These are phyloP conservation scores for Sericinus montela DNA, from an alignment of 2,888 invertebrate species.

Conservation along the genomic window DNA sequence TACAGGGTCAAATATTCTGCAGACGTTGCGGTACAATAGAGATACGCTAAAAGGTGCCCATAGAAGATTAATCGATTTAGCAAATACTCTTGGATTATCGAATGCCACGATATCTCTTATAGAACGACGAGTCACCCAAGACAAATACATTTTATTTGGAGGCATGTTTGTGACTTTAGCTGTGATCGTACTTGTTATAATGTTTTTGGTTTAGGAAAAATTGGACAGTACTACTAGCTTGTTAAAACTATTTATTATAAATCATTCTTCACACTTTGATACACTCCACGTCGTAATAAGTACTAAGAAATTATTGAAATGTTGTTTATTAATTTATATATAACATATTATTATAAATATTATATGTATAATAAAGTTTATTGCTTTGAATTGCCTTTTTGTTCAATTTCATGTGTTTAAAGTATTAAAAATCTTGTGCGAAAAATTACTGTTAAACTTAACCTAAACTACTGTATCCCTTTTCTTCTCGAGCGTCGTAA, in stretches of 20 bases:
- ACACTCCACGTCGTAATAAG: neutral
- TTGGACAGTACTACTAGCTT: neutral
- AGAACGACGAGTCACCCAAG: conserved; percentile 91
- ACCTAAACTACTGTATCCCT: no score
- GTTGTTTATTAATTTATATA: no score
- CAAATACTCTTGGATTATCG: conserved; percentile 94
- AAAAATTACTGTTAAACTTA: no score
- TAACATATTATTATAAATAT: no score
- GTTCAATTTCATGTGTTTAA: neutral
- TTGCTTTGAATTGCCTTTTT: neutral
- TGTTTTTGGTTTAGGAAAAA: conserved; percentile 65
- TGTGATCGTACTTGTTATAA: conserved; percentile 88
- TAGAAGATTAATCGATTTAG: conserved; percentile 90
- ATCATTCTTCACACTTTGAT: neutral
- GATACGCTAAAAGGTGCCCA: conserved; percentile 92
- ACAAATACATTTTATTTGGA: conserved; percentile 91
- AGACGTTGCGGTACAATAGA: conserved; percentile 90
- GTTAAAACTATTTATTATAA: neutral
- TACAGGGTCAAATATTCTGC: conserved; percentile 85
- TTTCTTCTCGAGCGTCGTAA: no score
- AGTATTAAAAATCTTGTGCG: no score
- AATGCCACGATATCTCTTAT: conserved; percentile 97
- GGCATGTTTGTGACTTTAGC: conserved; percentile 91
- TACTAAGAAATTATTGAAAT: conserved; percentile 1
- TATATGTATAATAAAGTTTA: conserved; percentile 4